Base-by-base conservation (phyloP, 2,888 invertebrate genomes). In the Drosophila greeni region DNA sequence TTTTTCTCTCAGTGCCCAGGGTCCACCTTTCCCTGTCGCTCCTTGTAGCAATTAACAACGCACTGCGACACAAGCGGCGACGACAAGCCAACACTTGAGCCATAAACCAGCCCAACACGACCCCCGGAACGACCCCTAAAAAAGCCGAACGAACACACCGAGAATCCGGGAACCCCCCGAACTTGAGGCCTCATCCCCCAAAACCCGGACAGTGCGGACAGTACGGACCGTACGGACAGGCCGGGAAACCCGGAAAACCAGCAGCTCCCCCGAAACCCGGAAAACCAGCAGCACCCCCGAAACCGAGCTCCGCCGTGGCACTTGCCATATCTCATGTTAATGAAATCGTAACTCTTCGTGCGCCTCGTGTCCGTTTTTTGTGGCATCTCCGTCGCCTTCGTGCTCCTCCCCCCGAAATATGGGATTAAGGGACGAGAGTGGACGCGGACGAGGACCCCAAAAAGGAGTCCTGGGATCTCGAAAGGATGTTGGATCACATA, bases 281-380 rank as follows among this genome's bases (percentile, higher is more conserved):
- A 45, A 29, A 45, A 31, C 39, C 24, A n/a, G 26, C 20, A 20
- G 43, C 43, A 43, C 18, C 24, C 40, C 34, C 42, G 49, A 31
- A 23, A 26, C 40, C 47, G 52, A 62, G 59, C 57, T 55, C 59
- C 66, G 61, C 65, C 47, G 40, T 54, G 70, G 70, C 76, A 84
- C 79, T 79, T 72, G 76, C 82, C 83, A 84, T 81, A 82, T 82
- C 83, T 81, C 81, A 84, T 84, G 83, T 84, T 82, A 84, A 82
- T 82, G 81, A 84, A 82, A 84, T 82, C 85, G 81, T 82, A 84
- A 81, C 83, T 81, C 84, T 84, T 84, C 77, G 68, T 70, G 84
- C 60, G 66, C 72, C 67, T 80, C 75, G 70, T 72, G 82, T 78
- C 74, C 74, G 79, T 84, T 84, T 74, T 79, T 72, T 74, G 64